These are phyloP conservation scores for Troides helena DNA, from an alignment of 2,888 invertebrate genomes.

Conservation along the genomic window DNA sequence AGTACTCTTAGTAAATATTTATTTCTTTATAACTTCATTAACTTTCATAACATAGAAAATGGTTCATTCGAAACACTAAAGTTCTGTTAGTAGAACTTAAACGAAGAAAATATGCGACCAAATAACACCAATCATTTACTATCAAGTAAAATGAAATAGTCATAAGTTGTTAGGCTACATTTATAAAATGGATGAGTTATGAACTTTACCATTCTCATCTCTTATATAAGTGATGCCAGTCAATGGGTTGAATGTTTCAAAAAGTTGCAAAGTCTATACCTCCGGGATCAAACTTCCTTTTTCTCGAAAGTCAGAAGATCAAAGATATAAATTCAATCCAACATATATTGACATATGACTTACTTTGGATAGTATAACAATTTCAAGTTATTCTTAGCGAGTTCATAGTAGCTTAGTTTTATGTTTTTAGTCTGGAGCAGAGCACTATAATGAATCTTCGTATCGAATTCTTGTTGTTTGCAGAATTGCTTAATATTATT, in stretches of 20 bases:
- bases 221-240: neutral
- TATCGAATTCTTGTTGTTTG: neutral
- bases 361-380: neutral
- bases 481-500: too few relatives aligned
- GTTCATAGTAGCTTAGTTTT: neutral
- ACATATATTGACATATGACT: neutral
- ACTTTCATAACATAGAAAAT: too few relatives aligned
- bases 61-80: too few relatives aligned
- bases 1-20: too few relatives aligned
- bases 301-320: neutral
- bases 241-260: neutral
- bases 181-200: too few relatives aligned
- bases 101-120: too few relatives aligned
- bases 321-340: conserved; percentile 3
- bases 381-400: neutral
- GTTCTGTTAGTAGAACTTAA: too few relatives aligned
- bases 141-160: neutral
- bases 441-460: too few relatives aligned
- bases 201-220: too few relatives aligned
- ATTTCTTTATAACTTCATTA: too few relatives aligned
- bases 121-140: neutral
- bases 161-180: neutral
- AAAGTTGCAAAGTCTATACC: conserved; percentile 1
- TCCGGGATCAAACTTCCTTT: neutral
- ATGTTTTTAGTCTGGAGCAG: too few relatives aligned